Evolutionary conservation across 2,797 vertebrate species (phyloP).

Genomic region (Liasis olivaceus): DNA sequence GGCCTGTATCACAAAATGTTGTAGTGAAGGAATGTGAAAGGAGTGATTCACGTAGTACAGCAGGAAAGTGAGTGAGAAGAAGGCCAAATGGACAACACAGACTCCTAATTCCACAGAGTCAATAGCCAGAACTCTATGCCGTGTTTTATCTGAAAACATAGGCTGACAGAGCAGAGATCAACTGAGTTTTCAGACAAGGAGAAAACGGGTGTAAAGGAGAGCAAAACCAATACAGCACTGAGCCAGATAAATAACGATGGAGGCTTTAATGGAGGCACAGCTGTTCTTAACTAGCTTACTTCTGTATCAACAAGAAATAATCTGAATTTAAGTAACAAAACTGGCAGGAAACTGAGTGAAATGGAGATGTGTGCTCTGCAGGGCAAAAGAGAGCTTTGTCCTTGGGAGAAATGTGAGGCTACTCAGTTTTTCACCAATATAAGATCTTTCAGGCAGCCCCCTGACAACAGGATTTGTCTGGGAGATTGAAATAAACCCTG

Average conservation of each 20-base stretch:
- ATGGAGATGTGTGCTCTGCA: background rate
- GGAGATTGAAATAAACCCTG: background rate
- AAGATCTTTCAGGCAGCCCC: background rate
- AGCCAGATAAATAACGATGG: slow-evolving; percentile 3
- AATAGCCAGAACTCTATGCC: background rate
- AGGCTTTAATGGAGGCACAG: background rate
- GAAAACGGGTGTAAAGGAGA: slow-evolving; percentile 11
- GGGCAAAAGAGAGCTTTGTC: background rate
- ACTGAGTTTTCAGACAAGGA: background rate
- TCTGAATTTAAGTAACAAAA: background rate
- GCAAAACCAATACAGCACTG: slow-evolving; percentile 28
- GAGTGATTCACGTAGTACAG: slow-evolving; percentile 41
- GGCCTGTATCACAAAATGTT: background rate
- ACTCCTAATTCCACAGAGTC: slow-evolving; percentile 41
- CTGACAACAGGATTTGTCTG: background rate
- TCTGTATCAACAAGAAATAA: background rate
- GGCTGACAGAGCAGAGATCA: slow-evolving; percentile 40
- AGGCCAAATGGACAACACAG: slow-evolving; percentile 47
- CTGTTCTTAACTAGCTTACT: background rate
- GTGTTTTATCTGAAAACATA: background rate
- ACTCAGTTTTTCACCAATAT: background rate
- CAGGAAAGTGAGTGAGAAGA: slow-evolving; percentile 1
- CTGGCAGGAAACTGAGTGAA: background rate
- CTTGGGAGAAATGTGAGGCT: background rate
- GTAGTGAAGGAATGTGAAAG: background rate